Base-by-base conservation (phyloP, 1,140 invertebrate species). In the Atta cephalotes region DNA sequence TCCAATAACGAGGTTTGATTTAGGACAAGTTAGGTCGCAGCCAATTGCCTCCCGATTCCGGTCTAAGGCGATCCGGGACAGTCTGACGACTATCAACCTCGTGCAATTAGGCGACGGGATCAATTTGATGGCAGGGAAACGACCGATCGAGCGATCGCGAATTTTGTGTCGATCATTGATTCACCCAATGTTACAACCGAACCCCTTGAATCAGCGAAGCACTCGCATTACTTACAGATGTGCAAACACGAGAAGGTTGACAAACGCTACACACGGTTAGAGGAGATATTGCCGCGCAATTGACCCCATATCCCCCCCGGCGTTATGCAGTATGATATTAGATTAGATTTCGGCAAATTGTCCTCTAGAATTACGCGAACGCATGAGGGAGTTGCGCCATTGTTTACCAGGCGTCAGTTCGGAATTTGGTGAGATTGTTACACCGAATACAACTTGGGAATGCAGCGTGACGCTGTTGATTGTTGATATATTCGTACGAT, bases 211-310 rank as follows among this genome's bases (percentile, higher is more conserved):
- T 74, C 66, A 56, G 16, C 53, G 35, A 45, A 31, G 35, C 80
- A 35, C 72, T 91, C 86, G 66, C 78, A 74, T 89, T 91, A 91
- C 90, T 91, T 91, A 87, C 90, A 71, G 90, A 80, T 90, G 84
- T 58, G 85, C 89, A 91, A 91, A 91, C 87, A 91, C 66, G 79
- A 87, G 79, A 87, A 91, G 89, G 63, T 91, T 91, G 90, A 91
- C 89, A 91, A 91, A 90, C 89, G 51, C 45, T 58, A 87, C 84
- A 78, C 80, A 77, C 78, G 85, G 53, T 35, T 62, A 70, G 58
- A 21, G 72, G 77, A 74, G 82, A 66, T 90, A 91, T 90, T 88
- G 87, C 87, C 87, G 87, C 85, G 80, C 89, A 81, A 91, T 90
- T 91, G 87, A 90, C 87, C 85, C 53, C 68, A 49, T 81, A 77